Base-by-base conservation (phyloP, 2,888 invertebrate genomes). In the Drosophila cracens region DNA sequence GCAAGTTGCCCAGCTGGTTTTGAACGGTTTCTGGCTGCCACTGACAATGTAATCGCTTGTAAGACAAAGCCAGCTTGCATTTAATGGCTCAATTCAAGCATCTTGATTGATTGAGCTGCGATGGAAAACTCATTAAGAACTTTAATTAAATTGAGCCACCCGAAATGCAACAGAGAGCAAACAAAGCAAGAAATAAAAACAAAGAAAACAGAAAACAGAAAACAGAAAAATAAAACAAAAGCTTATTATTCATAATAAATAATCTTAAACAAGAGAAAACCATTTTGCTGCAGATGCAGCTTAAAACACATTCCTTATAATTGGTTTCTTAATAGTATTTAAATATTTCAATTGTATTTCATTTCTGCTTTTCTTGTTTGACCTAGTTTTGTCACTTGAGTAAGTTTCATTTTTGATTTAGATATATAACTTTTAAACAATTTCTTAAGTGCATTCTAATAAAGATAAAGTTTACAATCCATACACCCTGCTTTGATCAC, bases 121-220 rank as follows among this genome's bases (percentile, higher is more conserved):
- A 60, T 89, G 65, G 72, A 74, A 81, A 85, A 84, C 90, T 86
- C 89, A 90, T 86, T 86, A 89, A 76, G 86, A 90, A 90, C 74
- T 90, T 87, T 87, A 87, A 87, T 89, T 90, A 87, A 85, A 90
- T 89, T 73, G 72, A 83, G 74, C 74, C 54, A 66, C 51, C 57
- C 54, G 38, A 63, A 74, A 27, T 63, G 62, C 59, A 70, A 65
- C 60, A 53, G 38, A 43, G 31, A 48, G 43, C 49, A 43, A 58
- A 59, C 31, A 18, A 48, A 51, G 38, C 21, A 34, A 40, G 73
- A 56, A 16, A 18, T 18, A 27, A 51, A 58, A 21, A 5, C 21
- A 43, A 43, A 33, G 25, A 65, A 61, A 48, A 57, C 62, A 36
- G 34, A 64, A 61, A 48, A 57, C 62, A 36, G 34, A 64, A 61